Evolutionary conservation across 2,113 vertebrate species (phyloP).

Genomic region (Labeo rohita): DNA sequence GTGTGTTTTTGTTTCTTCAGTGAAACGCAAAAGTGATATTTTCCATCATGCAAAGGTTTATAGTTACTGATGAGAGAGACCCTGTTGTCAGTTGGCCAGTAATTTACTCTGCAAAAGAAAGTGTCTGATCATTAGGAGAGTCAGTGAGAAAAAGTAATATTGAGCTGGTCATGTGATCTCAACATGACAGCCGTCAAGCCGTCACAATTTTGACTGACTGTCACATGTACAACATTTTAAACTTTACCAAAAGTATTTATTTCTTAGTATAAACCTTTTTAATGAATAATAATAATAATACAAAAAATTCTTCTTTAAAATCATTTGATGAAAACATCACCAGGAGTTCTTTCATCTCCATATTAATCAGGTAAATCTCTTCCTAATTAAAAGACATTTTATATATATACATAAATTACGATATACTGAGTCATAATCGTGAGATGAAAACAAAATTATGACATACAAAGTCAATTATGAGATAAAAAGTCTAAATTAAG

Average conservation of each 20-base stretch:
- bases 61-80: background rate
- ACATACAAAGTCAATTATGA: too few species aligned
- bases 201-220: too few species aligned
- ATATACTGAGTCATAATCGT: too few species aligned
- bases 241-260: background rate
- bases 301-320: background rate
- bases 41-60: background rate
- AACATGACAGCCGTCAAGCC: background rate
- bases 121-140: background rate
- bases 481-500: too few species aligned
- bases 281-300: background rate
- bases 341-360: background rate
- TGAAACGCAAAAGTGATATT: background rate
- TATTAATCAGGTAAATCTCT: background rate
- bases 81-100: background rate
- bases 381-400: background rate
- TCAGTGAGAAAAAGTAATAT: background rate
- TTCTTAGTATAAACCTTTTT: background rate
- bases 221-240: background rate
- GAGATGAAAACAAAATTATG: too few species aligned
- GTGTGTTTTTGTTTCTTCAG: background rate
- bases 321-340: background rate
- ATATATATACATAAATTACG: too few species aligned
- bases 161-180: background rate
- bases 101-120: background rate